These are phyloP conservation scores for Rousettus leschenaultii DNA, from an alignment of 2,113 vertebrate genomes.

Conservation along the genomic window DNA sequence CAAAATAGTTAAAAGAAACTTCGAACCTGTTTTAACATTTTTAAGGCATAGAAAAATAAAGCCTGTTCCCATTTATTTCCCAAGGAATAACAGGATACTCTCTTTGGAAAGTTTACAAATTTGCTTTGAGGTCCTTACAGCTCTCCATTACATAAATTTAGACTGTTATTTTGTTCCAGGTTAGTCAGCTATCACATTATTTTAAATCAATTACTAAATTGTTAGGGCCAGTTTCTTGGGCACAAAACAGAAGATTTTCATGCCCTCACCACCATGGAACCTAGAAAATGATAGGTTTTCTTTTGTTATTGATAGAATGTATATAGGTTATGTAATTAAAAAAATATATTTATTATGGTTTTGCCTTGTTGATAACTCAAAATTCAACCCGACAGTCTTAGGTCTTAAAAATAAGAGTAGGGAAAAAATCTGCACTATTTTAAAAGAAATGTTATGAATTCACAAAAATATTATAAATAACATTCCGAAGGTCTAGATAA, in stretches of 20 bases:
- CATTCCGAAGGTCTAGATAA: background rate
- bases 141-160: slow-evolving; percentile 5
- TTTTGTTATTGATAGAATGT: background rate
- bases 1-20: slow-evolving; percentile 38
- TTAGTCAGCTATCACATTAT: slow-evolving; percentile 20
- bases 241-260: background rate
- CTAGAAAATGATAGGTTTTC: background rate
- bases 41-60: slow-evolving; percentile 45
- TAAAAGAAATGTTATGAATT: background rate
- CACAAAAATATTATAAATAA: background rate
- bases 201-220: slow-evolving; percentile 17
- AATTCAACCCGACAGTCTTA: background rate
- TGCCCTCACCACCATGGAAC: background rate
- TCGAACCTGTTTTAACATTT: slow-evolving; percentile 13
- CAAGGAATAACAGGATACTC: background rate
- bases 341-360: background rate
- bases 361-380: background rate
- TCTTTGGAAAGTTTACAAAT: slow-evolving; percentile 32
- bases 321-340: background rate
- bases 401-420: slow-evolving; percentile 21
- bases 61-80: slow-evolving; percentile 3
- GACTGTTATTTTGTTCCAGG: background rate
- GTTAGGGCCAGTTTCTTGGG: background rate
- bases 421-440: background rate
- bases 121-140: background rate